Conservation (phyloP, 2,888 invertebrate genomes). For the Eupithecia vulgata region DNA sequence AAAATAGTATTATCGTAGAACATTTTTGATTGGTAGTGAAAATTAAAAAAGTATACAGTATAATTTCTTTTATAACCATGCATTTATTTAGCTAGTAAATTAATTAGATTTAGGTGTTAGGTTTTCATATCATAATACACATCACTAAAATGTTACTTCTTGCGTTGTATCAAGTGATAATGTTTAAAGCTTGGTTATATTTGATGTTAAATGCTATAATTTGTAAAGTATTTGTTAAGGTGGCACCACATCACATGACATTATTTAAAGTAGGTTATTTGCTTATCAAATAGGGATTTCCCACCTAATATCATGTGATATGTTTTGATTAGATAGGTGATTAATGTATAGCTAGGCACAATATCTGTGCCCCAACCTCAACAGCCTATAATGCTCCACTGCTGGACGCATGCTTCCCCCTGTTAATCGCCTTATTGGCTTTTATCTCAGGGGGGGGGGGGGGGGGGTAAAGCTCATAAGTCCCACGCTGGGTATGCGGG, state of each 20-base stretch:
- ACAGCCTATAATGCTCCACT: too few species aligned
- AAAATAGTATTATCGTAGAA: neutral
- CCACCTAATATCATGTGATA: constrained; percentile 6
- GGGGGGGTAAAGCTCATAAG: too few species aligned
- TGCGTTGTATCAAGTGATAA: neutral
- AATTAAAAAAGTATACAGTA: neutral
- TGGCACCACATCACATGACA: neutral
- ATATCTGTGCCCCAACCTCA: too few species aligned
- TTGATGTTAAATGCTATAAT: neutral
- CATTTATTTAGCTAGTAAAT: constrained; percentile 1
- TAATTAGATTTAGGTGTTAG: neutral
- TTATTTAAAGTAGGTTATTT: neutral
- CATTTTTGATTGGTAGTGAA: neutral
- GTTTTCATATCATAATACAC: neutral
- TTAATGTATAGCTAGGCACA: neutral
- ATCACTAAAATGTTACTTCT: neutral
- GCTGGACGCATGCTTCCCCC: too few species aligned
- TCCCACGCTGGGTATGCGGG: too few species aligned
- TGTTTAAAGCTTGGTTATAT: constrained; percentile 5
- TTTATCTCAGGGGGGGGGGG: too few species aligned
- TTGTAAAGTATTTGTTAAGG: neutral
- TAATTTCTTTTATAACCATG: neutral
- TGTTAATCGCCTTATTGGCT: too few species aligned
- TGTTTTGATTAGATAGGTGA: neutral
- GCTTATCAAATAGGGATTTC: neutral